A percentile compares a stretch with the other conserved stretches of the same genome.
These are phyloP conservation scores for Ethmia dodecea DNA, from an alignment of 2,888 invertebrate genomes.

Conservation along the genomic window DNA sequence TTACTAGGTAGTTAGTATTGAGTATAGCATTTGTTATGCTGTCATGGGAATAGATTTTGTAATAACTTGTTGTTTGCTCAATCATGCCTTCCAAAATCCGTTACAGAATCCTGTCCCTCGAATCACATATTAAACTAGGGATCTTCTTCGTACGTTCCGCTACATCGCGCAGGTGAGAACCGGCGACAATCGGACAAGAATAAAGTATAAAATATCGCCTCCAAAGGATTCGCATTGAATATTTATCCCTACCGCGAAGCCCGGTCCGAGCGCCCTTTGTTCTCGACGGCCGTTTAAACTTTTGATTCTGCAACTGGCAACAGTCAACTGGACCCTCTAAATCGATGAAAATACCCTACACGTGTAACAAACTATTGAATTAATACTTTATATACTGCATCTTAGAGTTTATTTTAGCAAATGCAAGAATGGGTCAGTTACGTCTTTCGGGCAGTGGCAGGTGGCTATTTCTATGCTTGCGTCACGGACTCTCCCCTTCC, in stretches of 20 bases:
- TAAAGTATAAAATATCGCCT: slow-evolving; percentile 72
- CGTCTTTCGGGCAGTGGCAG: slow-evolving; percentile 37
- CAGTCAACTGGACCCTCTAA: slow-evolving; percentile 72
- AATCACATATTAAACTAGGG: slow-evolving; percentile 34
- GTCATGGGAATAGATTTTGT: no score
- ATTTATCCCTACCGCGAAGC: slow-evolving; percentile 66
- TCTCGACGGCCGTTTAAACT: slow-evolving; percentile 75
- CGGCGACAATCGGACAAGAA: slow-evolving; percentile 52
- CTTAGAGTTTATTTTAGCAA: neutral
- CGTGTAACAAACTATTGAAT: neutral
- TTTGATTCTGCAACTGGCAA: slow-evolving; percentile 77
- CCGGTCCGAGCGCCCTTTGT: slow-evolving; percentile 70
- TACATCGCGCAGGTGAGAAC: slow-evolving; percentile 67
- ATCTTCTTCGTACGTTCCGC: slow-evolving; percentile 41
- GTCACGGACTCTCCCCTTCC: slow-evolving; percentile 77
- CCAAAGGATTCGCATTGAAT: slow-evolving; percentile 77
- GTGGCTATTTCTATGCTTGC: slow-evolving; percentile 72
- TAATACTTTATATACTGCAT: neutral
- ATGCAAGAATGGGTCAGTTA: slow-evolving; percentile 28
- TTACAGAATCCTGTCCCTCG: slow-evolving; percentile 29
- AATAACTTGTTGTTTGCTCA: no score
- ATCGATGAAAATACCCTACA: slow-evolving; percentile 44
- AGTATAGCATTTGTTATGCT: no score
- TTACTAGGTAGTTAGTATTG: no score
- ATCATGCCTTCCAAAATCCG: slow-evolving; percentile 30